Evolutionary conservation across 2,888 invertebrate genomes (phyloP).

Genomic region (Amphiduros pacificus): DNA sequence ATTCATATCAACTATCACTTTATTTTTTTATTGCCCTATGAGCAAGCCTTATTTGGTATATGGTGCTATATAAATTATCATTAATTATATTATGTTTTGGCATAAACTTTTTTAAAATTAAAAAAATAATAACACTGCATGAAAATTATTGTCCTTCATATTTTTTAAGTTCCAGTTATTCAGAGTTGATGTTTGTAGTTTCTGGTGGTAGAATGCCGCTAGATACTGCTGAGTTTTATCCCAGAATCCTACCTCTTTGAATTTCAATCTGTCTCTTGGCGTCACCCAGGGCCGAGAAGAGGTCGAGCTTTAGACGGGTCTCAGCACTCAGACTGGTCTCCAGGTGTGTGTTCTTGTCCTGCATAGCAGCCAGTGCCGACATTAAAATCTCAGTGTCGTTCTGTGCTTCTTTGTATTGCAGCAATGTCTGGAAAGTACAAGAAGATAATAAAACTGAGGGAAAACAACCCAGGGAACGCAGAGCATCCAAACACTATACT

Average conservation of each 20-base stretch:
- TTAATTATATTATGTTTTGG: too few relatives aligned
- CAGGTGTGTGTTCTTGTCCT: constrained; percentile 88
- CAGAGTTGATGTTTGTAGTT: too few relatives aligned
- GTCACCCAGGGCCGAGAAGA: constrained; percentile 95
- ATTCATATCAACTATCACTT: too few relatives aligned
- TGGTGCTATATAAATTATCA: too few relatives aligned
- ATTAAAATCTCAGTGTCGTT: constrained; percentile 75
- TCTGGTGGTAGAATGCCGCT: too few relatives aligned
- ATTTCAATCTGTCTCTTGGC: constrained; percentile 68
- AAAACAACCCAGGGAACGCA: background rate
- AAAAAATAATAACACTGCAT: too few relatives aligned
- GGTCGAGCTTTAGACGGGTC: constrained; percentile 95
- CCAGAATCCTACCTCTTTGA: constrained; percentile 46
- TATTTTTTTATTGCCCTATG: too few relatives aligned
- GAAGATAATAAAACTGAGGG: background rate
- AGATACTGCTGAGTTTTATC: too few relatives aligned
- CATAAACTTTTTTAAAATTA: too few relatives aligned
- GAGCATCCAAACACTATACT: background rate
- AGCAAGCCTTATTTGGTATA: too few relatives aligned
- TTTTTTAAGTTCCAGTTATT: too few relatives aligned
- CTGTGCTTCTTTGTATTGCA: constrained; percentile 66
- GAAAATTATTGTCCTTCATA: too few relatives aligned
- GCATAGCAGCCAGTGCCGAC: constrained; percentile 78
- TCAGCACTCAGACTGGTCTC: constrained; percentile 94
- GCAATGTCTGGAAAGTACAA: constrained; percentile 58